Evolutionary conservation across 2,113 vertebrate genomes (phyloP).

Genomic region (Sceloporus undulatus): DNA sequence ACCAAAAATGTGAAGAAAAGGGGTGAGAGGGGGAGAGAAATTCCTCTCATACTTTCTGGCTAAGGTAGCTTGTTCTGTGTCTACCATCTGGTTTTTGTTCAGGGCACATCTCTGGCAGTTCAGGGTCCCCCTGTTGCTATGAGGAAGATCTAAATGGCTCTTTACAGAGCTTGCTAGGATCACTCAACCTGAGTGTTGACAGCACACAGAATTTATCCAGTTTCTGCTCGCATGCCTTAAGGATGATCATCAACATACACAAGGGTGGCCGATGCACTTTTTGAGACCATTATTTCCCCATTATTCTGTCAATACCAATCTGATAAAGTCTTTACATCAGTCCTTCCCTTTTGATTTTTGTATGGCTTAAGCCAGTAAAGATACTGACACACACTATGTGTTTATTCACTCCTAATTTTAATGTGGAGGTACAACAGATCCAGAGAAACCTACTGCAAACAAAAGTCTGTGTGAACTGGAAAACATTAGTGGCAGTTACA

Average conservation of each 20-base stretch:
- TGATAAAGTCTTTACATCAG: neutral
- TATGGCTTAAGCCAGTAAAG: neutral
- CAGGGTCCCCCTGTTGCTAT: neutral
- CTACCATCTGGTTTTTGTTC: slow-evolving; percentile 65
- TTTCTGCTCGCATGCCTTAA: neutral
- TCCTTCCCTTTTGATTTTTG: neutral
- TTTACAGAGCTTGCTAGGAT: neutral
- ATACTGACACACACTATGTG: neutral
- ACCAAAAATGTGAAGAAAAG: slow-evolving; percentile 39
- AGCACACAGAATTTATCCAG: neutral
- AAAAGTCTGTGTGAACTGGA: neutral
- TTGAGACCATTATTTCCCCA: neutral
- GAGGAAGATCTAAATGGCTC: slow-evolving; percentile 18
- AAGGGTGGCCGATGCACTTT: neutral
- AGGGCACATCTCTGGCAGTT: slow-evolving; percentile 15
- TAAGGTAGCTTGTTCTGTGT: slow-evolving; percentile 67
- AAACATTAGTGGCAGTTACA: neutral
- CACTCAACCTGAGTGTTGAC: slow-evolving; percentile 15
- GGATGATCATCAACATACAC: neutral
- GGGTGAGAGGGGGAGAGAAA: slow-evolving; percentile 32
- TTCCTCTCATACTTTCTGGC: slow-evolving; percentile 68
- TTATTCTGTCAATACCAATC: neutral
- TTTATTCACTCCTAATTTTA: neutral
- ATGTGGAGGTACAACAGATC: neutral
- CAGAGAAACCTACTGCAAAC: neutral